Base-by-base conservation (phyloP, 2,797 vertebrate genomes). In the Darevskia mixta region DNA sequence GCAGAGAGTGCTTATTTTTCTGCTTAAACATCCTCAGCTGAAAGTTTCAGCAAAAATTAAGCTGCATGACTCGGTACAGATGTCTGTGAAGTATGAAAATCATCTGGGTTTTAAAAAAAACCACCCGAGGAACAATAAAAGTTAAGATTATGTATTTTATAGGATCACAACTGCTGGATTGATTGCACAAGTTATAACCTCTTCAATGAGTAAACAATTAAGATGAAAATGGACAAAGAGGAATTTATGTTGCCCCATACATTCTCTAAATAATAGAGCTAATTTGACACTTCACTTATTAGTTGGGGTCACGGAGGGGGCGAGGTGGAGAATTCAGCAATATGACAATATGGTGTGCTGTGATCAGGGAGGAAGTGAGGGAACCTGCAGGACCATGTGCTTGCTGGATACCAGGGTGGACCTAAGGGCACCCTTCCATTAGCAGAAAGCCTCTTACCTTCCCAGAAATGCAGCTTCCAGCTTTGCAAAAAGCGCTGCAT, bases 41-140 rank as follows among this genome's bases (percentile, higher is more conserved):
- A 15, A 18, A 90, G 84, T 38, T 71, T 41, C 45, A 89, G 81
- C 66, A 87, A 89, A 27, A 18, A 86, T 92, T 49, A 3, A 77
- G n/a, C 58, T 17, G 0, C 5, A 66, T 45, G 73, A 64, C 61
- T 85, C 9, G 25, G 29, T 8, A 82, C 8, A 87, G 25, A 90
- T 15, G 18, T 49, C 10, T 45, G 61, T 72, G 83, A n/a, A 85
- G 87, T 72, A 73, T 5, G 20, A 29, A 4, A 4, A 35, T 41
- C 0, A 85, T 79, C n/a, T 61, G 78, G 41, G 4, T 49, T 86
- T 78, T 49, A 49, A 13, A 49, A 13, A 49, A 67, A 79, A 69
- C 27, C n/a, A 78, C 45, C 84, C 49, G 15, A 79, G 84, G 75
- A 41, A 79, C 78, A 78, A 86, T 86, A 20, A 78, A 67, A 67